Evolutionary conservation across 2,113 vertebrate species (phyloP).

Genomic region (Xiphorhynchus elegans): DNA sequence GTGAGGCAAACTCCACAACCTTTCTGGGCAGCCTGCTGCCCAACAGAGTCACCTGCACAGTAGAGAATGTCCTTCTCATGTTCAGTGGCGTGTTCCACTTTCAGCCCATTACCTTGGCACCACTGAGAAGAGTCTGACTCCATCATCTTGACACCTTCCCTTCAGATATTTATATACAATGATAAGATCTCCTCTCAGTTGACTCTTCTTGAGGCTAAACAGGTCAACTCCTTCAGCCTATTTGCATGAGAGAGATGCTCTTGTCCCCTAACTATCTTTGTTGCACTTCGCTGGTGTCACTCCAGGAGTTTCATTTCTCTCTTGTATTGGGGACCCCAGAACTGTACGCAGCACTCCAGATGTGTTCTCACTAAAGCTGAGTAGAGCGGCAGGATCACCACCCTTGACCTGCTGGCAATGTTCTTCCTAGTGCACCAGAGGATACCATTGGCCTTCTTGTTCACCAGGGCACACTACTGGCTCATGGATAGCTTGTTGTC

Average conservation of each 20-base stretch:
- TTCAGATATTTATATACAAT: not conserved
- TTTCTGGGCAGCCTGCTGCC: not conserved
- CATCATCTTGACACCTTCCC: not conserved
- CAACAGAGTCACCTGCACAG: not conserved
- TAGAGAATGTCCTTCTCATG: not conserved
- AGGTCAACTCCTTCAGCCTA: not conserved
- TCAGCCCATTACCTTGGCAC: not conserved
- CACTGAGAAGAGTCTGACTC: not conserved
- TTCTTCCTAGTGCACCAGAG: not conserved
- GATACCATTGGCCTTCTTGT: not conserved
- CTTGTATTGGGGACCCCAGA: not conserved
- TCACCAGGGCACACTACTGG: not conserved
- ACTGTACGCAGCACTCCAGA: not conserved
- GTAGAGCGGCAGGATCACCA: not conserved
- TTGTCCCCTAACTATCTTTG: not conserved
- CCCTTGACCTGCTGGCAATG: not conserved
- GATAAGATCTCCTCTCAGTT: rapidly evolving
- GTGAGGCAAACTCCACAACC: not conserved
- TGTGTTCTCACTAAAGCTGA: not conserved
- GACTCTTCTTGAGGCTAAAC: not conserved
- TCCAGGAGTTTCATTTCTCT: not conserved
- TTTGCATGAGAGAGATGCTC: not conserved
- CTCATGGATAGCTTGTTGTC: not conserved
- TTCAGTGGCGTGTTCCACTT: not conserved
- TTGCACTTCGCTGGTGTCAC: not conserved